Evolutionary conservation across 1,140 invertebrate species (phyloP), one percentile per base, ranked within the genome.

Genomic region (Caenorhabditis briggsae): DNA sequence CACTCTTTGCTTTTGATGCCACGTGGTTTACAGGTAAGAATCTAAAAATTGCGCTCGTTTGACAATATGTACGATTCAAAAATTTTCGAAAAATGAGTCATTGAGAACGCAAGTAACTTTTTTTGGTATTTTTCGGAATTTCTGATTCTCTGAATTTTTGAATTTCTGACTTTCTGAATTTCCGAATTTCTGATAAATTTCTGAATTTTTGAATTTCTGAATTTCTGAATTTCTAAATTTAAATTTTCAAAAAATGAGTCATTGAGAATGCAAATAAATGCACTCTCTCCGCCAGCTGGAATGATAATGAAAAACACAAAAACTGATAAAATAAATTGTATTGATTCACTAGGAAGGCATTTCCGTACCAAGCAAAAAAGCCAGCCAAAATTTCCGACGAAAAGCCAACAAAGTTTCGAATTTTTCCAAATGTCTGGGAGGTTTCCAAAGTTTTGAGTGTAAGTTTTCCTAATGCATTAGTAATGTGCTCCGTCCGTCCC

Each of bases 11-110:
- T 70, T 48, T 70, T 16, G 18, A 70, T 70, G 64, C 64, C 64
- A 46, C 64, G 64, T 70, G 64, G 64, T 46, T 41, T 70, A 70
- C 64, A 70, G 46, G 64, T 70, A n/a, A 70, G 64, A 46, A 46
- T 61, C n/a, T 9, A 25, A 12, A n/a, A 33, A 33, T 33, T 33
- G 33, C 33, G 33, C 33, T 33, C n/a, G n/a, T n/a, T n/a, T n/a
- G n/a, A n/a, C n/a, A n/a, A n/a, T n/a, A n/a, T n/a, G n/a, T n/a
- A n/a, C n/a, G n/a, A n/a, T n/a, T n/a, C n/a, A n/a, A n/a, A n/a
- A n/a, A n/a, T n/a, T n/a, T n/a, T n/a, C n/a, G n/a, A n/a, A n/a
- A n/a, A n/a, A n/a, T n/a, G n/a, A n/a, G n/a, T n/a, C n/a, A n/a
- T n/a, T n/a, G n/a, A n/a, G n/a, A n/a, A n/a, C n/a, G n/a, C n/a